These are phyloP conservation scores for Parazoanthus atlanticus DNA, from an alignment of 92 coral and sea anemone species.

Conservation along the genomic window DNA sequence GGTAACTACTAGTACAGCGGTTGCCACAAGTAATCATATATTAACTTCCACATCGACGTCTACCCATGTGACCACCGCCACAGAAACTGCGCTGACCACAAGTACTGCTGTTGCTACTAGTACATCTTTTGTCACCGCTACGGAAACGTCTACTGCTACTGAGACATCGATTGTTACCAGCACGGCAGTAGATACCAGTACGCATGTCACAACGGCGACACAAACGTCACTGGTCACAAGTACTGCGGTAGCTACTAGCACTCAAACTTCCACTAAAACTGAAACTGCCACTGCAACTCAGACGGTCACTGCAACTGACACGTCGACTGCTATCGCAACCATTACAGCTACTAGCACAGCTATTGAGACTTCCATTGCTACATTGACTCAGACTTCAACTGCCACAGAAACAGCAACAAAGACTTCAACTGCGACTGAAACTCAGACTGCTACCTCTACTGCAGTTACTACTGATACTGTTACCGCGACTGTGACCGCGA, in stretches of 20 bases:
- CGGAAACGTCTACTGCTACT: constrained; percentile 15
- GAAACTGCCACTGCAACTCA: not conserved
- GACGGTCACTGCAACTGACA: not conserved
- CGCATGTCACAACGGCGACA: constrained; percentile 29
- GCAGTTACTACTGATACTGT: constrained; percentile 3
- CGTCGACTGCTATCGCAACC: not conserved
- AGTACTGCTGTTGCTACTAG: constrained; percentile 26
- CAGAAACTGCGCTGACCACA: constrained; percentile 39
- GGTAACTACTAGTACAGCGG: constrained; percentile 28
- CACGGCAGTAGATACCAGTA: constrained; percentile 23
- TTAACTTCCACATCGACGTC: not conserved
- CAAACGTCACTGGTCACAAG: constrained; percentile 19
- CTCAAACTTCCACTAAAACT: constrained; percentile 19
- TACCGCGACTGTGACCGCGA: not conserved
- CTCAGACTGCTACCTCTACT: constrained; percentile 5
- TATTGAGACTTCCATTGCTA: not conserved
- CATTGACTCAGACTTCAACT: not conserved
- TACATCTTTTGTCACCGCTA: not conserved
- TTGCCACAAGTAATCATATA: not conserved
- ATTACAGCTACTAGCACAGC: not conserved
- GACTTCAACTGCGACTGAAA: not conserved
- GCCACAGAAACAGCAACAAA: constrained; percentile 5
- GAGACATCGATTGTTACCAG: constrained; percentile 5
- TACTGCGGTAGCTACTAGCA: constrained; percentile 8
- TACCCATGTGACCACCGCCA: not conserved